Evolutionary conservation across 2,888 invertebrate genomes (phyloP), one percentile per base, ranked within the genome.

Genomic region (Ptilodon capucinus): DNA sequence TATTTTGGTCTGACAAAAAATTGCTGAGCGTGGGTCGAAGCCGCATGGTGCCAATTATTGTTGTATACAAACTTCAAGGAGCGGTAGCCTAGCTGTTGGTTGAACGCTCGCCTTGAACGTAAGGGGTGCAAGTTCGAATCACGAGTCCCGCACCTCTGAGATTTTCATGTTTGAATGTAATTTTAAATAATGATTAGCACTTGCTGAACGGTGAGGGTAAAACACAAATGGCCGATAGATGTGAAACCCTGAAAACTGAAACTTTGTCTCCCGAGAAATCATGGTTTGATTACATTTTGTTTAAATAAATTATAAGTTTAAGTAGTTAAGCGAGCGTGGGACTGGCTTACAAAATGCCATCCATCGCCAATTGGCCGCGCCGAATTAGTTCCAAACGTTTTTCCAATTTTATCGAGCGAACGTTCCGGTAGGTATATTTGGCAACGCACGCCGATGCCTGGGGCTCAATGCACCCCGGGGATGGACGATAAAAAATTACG

Each of bases 401-500:
- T 46, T 53, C 19, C 40, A 16, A 38, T n/a, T 58, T 46, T 44
- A 54, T 44, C 52, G 45, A 40, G 39, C 35, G 40, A 32, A 42
- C 48, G 50, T 57, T 57, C 38, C 36, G 9, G 52, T 57, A 55
- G n/a, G n/a, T 57, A 53, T 57, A 56, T 55, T 69, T 64, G 62
- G 70, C 56, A 58, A 61, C 62, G 49, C 43, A 43, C 50, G 52
- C 60, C 64, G 61, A 69, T 69, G 73, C 73, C 64, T 68, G 66
- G 48, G 57, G 64, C 66, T 73, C 74, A 77, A 75, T 68, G 68
- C 63, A 65, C 78, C 68, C 74, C 23, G 46, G 73, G 74, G 79
- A 73, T 63, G 44, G 66, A 51, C 78, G 71, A 81, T 80, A 82
- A 81, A 79, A 79, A 76, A 76, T 76, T 77, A 80, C 77, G 79